Percentiles rank a stretch among this genome's conserved stretches.
phyloP scores from a whole-genome alignment of 2,888 invertebrate species.

The Sarcophaga carnaria region DNA sequence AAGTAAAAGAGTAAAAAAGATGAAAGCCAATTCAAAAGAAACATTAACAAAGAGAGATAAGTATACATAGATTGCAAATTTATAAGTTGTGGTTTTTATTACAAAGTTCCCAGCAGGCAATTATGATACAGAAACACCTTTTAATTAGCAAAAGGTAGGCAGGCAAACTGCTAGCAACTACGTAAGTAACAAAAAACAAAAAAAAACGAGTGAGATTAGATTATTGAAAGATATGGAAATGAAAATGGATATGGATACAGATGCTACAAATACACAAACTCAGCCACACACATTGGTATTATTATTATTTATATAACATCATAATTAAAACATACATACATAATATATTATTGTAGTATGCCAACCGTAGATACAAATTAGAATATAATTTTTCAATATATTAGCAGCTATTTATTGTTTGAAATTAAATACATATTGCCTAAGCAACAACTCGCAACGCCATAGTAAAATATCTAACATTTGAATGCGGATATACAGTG shows the following conservation, averaged over 20 bases:
- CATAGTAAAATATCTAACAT: too few relatives aligned
- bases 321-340: background rate
- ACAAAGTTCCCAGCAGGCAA: background rate
- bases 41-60: background rate
- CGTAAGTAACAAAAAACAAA: background rate
- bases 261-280: background rate
- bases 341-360: background rate
- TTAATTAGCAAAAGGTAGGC: background rate
- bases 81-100: background rate
- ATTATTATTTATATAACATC: background rate
- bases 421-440: too few relatives aligned
- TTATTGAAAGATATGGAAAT: conserved; percentile 3
- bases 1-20: too few relatives aligned
- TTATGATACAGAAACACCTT: conserved; percentile 1
- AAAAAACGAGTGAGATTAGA: conserved; percentile 5
- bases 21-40: background rate
- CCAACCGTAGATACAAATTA: background rate
- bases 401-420: too few relatives aligned
- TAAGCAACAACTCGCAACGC: too few relatives aligned
- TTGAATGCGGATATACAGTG: too few relatives aligned
- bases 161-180: background rate
- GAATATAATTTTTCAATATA: background rate
- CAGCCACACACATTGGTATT: background rate
- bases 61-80: background rate
- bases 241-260: background rate